Evolutionary conservation across 2,888 invertebrate species (phyloP).

Genomic region (Sminthurinus aureus): DNA sequence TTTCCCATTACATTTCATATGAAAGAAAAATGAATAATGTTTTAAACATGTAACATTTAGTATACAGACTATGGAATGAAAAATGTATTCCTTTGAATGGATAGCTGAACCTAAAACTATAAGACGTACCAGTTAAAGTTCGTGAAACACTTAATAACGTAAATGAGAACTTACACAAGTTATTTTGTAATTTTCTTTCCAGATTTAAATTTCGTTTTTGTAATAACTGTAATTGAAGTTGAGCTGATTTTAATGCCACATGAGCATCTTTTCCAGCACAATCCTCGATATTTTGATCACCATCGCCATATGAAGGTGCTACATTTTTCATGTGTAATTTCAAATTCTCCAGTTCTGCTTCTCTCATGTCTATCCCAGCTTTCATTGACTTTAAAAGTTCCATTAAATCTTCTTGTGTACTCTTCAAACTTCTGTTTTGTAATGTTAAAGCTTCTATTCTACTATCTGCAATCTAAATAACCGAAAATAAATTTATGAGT

Average conservation of each 20-base stretch:
- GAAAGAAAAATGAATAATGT: neutral
- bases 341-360: slow-evolving; percentile 53
- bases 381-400: slow-evolving; percentile 49
- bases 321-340: slow-evolving; percentile 49
- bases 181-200: slow-evolving; percentile 53
- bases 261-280: slow-evolving; percentile 33
- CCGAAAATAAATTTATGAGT: neutral
- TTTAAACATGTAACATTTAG: too few species aligned
- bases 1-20: neutral
- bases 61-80: too few species aligned
- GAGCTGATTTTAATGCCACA: slow-evolving; percentile 52
- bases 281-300: slow-evolving; percentile 10
- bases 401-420: slow-evolving; percentile 47
- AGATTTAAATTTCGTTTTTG: slow-evolving; percentile 56
- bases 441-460: slow-evolving; percentile 57
- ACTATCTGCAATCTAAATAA: slow-evolving; percentile 52
- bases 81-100: neutral
- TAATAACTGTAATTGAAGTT: slow-evolving; percentile 54
- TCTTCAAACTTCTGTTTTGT: slow-evolving; percentile 51
- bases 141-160: neutral
- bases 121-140: neutral
- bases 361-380: slow-evolving; percentile 49
- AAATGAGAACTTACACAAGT: slow-evolving; percentile 44
- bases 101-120: neutral
- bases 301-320: slow-evolving; percentile 37